A percentile compares a stretch with the other conserved stretches of the same genome.
Evolutionary conservation across 2,797 vertebrate genomes (phyloP).

Genomic region (Cirrhinus mrigala): DNA sequence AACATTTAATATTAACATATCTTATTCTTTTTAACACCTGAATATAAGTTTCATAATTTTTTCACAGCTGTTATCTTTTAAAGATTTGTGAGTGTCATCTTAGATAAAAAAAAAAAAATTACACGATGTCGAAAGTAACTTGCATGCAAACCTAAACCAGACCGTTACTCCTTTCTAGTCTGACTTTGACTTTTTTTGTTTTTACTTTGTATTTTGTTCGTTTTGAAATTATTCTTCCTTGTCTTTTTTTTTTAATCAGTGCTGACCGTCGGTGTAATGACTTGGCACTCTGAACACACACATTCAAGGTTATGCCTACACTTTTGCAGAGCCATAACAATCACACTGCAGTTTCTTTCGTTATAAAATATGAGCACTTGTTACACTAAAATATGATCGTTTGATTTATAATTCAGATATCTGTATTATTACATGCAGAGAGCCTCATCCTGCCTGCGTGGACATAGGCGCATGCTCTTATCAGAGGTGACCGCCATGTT

Average conservation of each 20-base stretch:
- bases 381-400: neutral
- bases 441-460: constrained; percentile 10
- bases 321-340: constrained; percentile 15
- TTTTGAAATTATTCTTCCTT: neutral
- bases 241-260: constrained; percentile 33
- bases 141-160: constrained; percentile 3
- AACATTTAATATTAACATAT: neutral
- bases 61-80: neutral
- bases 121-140: neutral
- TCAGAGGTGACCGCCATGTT: constrained; percentile 76
- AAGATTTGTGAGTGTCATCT: neutral
- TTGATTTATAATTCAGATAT: neutral
- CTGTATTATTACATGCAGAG: constrained; percentile 2
- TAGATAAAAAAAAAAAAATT: neutral
- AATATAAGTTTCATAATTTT: neutral
- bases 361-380: constrained; percentile 4
- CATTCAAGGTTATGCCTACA: constrained; percentile 34
- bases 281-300: constrained; percentile 41
- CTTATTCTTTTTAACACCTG: neutral
- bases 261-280: constrained; percentile 20
- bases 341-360: constrained; percentile 21
- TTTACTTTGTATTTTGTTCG: constrained; percentile 2
- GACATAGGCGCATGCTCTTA: constrained; percentile 52
- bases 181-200: neutral
- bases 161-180: neutral